Percentiles rank a stretch among this genome's conserved stretches.
These are phyloP conservation scores for Luffia ferchaultella DNA, from an alignment of 2,888 invertebrate genomes.

Conservation along the genomic window DNA sequence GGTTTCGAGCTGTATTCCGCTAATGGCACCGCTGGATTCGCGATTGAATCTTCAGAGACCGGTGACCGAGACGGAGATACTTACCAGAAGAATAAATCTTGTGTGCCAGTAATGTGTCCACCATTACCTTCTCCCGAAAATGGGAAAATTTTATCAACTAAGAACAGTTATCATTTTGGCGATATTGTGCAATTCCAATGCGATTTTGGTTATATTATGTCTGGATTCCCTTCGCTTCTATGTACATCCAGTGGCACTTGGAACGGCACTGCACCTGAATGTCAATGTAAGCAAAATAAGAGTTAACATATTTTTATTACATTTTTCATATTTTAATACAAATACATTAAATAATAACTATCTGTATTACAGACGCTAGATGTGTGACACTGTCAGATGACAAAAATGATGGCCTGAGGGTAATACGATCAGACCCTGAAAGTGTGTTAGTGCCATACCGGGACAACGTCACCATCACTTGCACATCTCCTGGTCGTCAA, in stretches of 20 bases:
- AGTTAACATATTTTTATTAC: constrained; percentile 2
- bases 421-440: constrained; percentile 80
- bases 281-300: constrained; percentile 84
- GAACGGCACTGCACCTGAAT: constrained; percentile 94
- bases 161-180: constrained; percentile 85
- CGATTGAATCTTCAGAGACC: constrained; percentile 81
- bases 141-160: constrained; percentile 83
- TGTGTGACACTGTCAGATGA: constrained; percentile 91
- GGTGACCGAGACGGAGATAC: constrained; percentile 90
- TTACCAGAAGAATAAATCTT: constrained; percentile 91
- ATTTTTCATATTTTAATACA: constrained; percentile 1
- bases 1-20: constrained; percentile 89
- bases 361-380: constrained; percentile 75
- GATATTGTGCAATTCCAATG: constrained; percentile 92
- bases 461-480: constrained; percentile 88
- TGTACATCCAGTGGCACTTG: constrained; percentile 92
- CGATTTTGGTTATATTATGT: constrained; percentile 92
- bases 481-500: constrained; percentile 79
- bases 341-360: constrained; percentile 1
- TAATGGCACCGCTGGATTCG: constrained; percentile 91
- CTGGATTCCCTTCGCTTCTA: constrained; percentile 83
- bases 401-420: constrained; percentile 83
- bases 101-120: constrained; percentile 93
- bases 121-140: constrained; percentile 80
- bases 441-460: constrained; percentile 88